Base-by-base conservation (phyloP, 2,888 invertebrate species). In the Pseudococcus jackbeardsleyi region DNA sequence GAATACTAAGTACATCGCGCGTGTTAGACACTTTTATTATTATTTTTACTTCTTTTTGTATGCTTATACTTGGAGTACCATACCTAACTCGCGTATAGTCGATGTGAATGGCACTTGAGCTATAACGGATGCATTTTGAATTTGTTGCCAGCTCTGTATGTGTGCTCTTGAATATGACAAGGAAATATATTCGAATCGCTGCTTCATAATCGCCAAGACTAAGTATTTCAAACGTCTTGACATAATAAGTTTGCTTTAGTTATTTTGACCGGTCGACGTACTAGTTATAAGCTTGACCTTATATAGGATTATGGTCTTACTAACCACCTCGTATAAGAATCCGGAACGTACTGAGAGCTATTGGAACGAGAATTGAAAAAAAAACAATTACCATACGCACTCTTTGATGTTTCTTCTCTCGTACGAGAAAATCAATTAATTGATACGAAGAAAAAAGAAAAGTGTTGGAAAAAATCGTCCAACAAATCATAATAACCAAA, bases 51-150 rank as follows among this genome's bases (percentile, higher is more conserved):
- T 72, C 15, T 72, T 72, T 72, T 59, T 19, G 54, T 54, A 54
- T 5, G n/a, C 0, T 19, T 5, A 22, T 64, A 64, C 22, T 12
- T 59, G 19, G 19, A 59, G 68, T 72, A 72, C 64, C n/a, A 15
- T 22, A 64, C 22, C 22, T 59, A 33, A n/a, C 15, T 22, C 64
- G 22, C 19, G 15, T 50, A 59, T 19, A 19, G 26, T 33, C 15
- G 11, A 72, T 72, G 15, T 72, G 68, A 72, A 33, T 72, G 26
- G 79, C 46, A 79, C 79, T 79, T 46, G 26, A 79, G 79, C 46
- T 79, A 79, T 79, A 79, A 79, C 79, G 79, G 79, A 42, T 79
- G 79, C 19, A 79, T 79, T 79, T 79, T 42, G 42, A 79, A 79
- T 79, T 79, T 26, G n/a, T 79, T 19, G 46, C n/a, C 19, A n/a